Conservation (phyloP, 2,888 invertebrate species). For the Amblyteles armatorius region DNA sequence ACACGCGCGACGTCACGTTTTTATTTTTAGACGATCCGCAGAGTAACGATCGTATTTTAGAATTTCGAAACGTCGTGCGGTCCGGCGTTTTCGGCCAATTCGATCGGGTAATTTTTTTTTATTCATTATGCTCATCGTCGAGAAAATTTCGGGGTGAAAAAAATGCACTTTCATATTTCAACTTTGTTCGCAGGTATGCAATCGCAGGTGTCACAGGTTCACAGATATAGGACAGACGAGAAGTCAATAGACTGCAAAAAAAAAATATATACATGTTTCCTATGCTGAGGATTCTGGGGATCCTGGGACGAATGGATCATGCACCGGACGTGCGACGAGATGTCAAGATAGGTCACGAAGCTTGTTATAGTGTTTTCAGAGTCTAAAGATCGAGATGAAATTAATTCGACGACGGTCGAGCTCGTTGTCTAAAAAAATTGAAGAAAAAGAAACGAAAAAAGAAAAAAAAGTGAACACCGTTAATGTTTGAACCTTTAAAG, state of each 20-base stretch:
- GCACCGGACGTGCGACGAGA: conserved; percentile 55
- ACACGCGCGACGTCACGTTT: conserved; percentile 57
- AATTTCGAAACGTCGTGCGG: conserved; percentile 51
- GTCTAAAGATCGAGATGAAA: conserved; percentile 68
- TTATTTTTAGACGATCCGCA: conserved; percentile 57
- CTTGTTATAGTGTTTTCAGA: conserved; percentile 75
- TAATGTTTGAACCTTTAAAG: conserved; percentile 71
- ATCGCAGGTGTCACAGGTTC: not conserved
- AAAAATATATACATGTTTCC: conserved; percentile 45
- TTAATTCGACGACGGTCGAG: conserved; percentile 62
- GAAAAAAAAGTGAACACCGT: conserved; percentile 65
- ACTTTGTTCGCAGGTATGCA: conserved; percentile 56
- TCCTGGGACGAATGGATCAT: conserved; percentile 58
- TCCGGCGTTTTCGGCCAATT: conserved; percentile 37
- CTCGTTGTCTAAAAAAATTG: conserved; percentile 59
- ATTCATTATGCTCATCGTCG: not conserved
- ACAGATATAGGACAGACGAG: conserved; percentile 21
- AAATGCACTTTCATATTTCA: conserved; percentile 12
- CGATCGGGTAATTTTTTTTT: conserved; percentile 49
- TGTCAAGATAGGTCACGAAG: conserved; percentile 60
- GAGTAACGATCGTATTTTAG: conserved; percentile 36
- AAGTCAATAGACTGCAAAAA: conserved; percentile 18
- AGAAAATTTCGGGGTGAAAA: not conserved
- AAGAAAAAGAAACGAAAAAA: conserved; percentile 31
- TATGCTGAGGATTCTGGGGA: conserved; percentile 44